Conservation (phyloP, 2,888 invertebrate species). For the Rhabditoides inermis region DNA sequence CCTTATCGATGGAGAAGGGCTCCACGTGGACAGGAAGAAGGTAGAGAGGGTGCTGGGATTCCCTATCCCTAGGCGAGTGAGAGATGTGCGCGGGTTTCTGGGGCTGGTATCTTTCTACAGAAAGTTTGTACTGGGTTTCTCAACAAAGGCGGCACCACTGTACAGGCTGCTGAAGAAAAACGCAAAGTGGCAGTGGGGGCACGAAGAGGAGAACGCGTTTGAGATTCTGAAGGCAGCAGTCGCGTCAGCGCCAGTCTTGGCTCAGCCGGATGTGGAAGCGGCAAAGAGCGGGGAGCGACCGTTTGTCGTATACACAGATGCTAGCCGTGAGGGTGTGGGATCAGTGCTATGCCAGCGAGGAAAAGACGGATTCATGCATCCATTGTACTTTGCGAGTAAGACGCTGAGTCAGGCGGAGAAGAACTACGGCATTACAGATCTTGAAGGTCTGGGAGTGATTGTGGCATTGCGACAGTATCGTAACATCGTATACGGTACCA, state of each 20-base stretch:
- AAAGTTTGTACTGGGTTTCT: constrained; percentile 21
- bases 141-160: constrained; percentile 18
- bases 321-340: constrained; percentile 17
- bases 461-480: constrained; percentile 12
- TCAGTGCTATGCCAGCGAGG: constrained; percentile 21
- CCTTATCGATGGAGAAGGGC: constrained; percentile 4
- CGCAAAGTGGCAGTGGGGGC: constrained; percentile 13
- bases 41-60: constrained; percentile 6
- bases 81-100: constrained; percentile 18
- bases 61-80: constrained; percentile 9
- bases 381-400: constrained; percentile 20
- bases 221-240: constrained; percentile 14
- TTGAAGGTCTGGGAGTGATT: constrained; percentile 20
- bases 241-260: constrained; percentile 11
- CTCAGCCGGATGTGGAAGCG: constrained; percentile 21
- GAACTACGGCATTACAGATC: constrained; percentile 14
- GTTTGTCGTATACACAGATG: constrained; percentile 27
- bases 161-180: constrained; percentile 12
- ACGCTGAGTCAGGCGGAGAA: constrained; percentile 12
- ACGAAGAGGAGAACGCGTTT: constrained; percentile 15
- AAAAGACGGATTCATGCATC: constrained; percentile 11
- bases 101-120: constrained; percentile 27
- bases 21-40: constrained; percentile 9
- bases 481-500: constrained; percentile 10
- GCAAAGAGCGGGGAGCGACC: constrained; percentile 12